Evolutionary conservation across 2,888 invertebrate species (phyloP).

Genomic region (Xylota sylvarum): DNA sequence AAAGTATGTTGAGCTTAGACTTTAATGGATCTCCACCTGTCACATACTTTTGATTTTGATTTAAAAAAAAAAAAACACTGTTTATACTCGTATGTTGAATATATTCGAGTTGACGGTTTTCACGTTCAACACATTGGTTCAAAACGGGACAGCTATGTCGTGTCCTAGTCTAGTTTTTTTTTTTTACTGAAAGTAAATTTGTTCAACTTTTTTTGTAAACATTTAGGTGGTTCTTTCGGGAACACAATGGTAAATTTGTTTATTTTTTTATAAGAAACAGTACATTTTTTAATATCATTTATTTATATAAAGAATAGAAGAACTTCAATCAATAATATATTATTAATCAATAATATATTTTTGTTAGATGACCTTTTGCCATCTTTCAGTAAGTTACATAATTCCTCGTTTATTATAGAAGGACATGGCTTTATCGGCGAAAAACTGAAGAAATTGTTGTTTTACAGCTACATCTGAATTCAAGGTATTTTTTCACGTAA

Average conservation of each 20-base stretch:
- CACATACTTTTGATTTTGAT: slow-evolving; percentile 32
- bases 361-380: no score
- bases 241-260: no score
- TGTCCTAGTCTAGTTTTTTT: no score
- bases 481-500: not conserved
- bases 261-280: no score
- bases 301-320: no score
- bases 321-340: no score
- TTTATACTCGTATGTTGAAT: not conserved
- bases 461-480: not conserved
- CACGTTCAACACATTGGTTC: not conserved
- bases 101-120: not conserved
- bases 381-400: not conserved
- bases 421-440: not conserved
- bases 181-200: no score
- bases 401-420: not conserved
- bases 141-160: not conserved
- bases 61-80: not conserved
- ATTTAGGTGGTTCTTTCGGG: no score
- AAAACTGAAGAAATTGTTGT: no score
- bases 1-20: slow-evolving; percentile 20
- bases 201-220: not conserved
- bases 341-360: no score
- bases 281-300: no score
- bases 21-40: slow-evolving; percentile 36